Percentiles rank a stretch among this genome's conserved stretches.
Conservation (phyloP, 2,888 invertebrate species). For the Oscheius sp. region DNA sequence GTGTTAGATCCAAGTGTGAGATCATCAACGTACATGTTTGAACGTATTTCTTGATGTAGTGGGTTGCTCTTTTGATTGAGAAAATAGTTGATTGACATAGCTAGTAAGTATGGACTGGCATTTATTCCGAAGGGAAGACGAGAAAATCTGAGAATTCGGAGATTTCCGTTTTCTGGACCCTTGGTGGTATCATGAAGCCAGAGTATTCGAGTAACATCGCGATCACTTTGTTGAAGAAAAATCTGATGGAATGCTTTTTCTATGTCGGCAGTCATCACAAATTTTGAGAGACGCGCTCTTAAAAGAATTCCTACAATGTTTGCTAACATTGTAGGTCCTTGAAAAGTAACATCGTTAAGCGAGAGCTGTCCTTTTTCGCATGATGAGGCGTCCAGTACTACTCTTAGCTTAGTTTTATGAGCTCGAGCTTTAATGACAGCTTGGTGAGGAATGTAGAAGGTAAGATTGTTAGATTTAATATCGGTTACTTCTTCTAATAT, state of each 20-base stretch:
- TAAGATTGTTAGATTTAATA: too few relatives aligned
- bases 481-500: too few relatives aligned
- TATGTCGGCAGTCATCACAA: neutral
- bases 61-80: neutral
- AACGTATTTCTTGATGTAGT: neutral
- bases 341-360: neutral
- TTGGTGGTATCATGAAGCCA: conserved; percentile 1
- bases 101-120: neutral
- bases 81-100: neutral
- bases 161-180: neutral
- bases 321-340: neutral
- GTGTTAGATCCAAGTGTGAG: neutral
- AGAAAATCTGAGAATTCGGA: neutral
- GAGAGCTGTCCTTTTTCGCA: neutral
- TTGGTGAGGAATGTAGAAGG: conserved; percentile 4
- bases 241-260: neutral
- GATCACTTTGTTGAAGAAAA: neutral
- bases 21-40: neutral
- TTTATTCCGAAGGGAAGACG: neutral
- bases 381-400: neutral
- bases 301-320: neutral
- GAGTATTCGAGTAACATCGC: neutral
- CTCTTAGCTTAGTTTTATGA: neutral
- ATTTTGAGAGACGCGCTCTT: neutral
- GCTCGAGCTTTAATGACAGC: neutral